These are phyloP conservation scores for Heliconius melpomene DNA, from an alignment of 1,140 invertebrate genomes.

Conservation along the genomic window DNA sequence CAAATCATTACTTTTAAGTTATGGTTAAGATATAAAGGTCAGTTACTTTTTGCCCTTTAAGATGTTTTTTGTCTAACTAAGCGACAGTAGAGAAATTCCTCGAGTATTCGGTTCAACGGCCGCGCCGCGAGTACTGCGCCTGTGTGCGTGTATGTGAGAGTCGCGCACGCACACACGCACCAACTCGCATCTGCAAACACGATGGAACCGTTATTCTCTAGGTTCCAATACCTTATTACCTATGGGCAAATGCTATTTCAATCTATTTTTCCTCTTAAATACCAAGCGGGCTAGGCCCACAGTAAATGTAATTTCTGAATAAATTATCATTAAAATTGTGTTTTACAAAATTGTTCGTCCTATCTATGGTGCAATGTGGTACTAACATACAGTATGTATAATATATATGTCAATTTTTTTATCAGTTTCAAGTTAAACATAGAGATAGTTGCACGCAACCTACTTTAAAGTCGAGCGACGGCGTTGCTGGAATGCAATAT, in stretches of 20 bases:
- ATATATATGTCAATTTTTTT: slow-evolving; percentile 20
- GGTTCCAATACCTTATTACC: slow-evolving; percentile 12
- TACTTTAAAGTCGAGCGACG: slow-evolving; percentile 43
- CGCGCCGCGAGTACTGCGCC: slow-evolving; percentile 59
- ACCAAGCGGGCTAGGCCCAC: background rate
- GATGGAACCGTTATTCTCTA: slow-evolving; percentile 69
- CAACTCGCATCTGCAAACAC: slow-evolving; percentile 71
- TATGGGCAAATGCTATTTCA: slow-evolving; percentile 10
- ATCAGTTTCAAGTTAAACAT: slow-evolving; percentile 16
- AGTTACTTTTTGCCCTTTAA: slow-evolving; percentile 12
- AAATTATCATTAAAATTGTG: background rate
- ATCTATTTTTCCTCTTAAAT: background rate
- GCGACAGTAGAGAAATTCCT: slow-evolving; percentile 76
- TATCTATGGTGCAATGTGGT: slow-evolving; percentile 1
- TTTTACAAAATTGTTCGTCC: background rate
- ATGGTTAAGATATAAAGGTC: background rate
- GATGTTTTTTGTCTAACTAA: slow-evolving; percentile 32
- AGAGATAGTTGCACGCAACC: slow-evolving; percentile 39
- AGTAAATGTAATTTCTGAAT: background rate
- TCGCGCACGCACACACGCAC: slow-evolving; percentile 61
- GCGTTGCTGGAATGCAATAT: slow-evolving; percentile 44
- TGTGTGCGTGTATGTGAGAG: slow-evolving; percentile 56
- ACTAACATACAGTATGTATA: background rate
- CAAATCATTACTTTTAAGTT: background rate
- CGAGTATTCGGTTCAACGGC: slow-evolving; percentile 78